Conservation (phyloP, 2,888 invertebrate genomes). For the Pemphredon lugubris region DNA sequence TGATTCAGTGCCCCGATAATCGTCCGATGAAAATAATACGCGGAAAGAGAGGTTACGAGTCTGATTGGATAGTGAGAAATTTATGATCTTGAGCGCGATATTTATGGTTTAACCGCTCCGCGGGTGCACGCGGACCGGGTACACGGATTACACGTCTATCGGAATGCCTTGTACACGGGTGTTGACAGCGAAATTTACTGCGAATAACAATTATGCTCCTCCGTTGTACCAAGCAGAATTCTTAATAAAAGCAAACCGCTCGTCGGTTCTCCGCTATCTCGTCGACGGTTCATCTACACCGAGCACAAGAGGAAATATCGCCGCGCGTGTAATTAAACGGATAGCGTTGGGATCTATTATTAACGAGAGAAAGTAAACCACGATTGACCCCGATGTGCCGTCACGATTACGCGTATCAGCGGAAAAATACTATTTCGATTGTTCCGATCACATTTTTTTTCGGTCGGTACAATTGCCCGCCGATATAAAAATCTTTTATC, state of each 20-base stretch:
- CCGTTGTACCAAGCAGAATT: neutral
- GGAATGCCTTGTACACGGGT: neutral
- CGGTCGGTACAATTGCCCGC: too few species aligned
- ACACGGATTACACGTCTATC: slow-evolving; percentile 11
- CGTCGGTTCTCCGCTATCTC: neutral
- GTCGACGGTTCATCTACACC: neutral
- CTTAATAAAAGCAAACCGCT: slow-evolving; percentile 2
- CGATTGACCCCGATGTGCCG: too few species aligned
- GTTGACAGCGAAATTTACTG: slow-evolving; percentile 6
- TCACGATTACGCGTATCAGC: too few species aligned
- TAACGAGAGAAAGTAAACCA: too few species aligned
- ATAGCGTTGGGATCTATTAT: too few species aligned
- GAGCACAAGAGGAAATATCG: neutral
- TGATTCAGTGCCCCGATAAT: slow-evolving; percentile 11
- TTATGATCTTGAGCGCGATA: neutral
- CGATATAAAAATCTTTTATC: too few species aligned
- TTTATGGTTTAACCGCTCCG: slow-evolving; percentile 1
- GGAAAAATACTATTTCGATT: too few species aligned
- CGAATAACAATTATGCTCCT: neutral
- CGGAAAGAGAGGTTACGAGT: neutral
- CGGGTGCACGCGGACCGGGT: neutral
- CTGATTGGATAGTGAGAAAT: slow-evolving; percentile 7
- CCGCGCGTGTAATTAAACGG: neutral
- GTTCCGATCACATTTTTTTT: too few species aligned
- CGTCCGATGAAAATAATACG: slow-evolving; percentile 6